A percentile compares a stretch with the other conserved stretches of the same genome.
phyloP scores from a whole-genome alignment of 1,140 invertebrate species.

The Drosophila jambulina region DNA sequence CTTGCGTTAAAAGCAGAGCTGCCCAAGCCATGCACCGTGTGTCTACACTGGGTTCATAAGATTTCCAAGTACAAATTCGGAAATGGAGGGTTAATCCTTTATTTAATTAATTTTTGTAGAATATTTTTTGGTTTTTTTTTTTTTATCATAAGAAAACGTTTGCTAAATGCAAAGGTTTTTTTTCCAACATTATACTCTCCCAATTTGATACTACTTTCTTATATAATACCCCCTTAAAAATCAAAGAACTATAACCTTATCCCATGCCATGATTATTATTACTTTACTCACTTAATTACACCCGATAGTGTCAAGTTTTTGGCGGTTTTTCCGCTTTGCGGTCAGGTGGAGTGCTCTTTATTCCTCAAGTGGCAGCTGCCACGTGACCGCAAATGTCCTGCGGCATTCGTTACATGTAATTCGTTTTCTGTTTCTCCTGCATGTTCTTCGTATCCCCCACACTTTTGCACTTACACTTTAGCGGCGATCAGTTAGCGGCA shows the following conservation, averaged over 20 bases:
- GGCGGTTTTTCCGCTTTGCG: constrained; percentile 34
- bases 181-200: too few relatives aligned
- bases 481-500: constrained; percentile 21
- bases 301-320: constrained; percentile 10
- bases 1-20: neutral
- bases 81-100: neutral
- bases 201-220: neutral
- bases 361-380: constrained; percentile 38
- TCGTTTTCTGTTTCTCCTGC: too few relatives aligned
- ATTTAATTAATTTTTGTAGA: neutral
- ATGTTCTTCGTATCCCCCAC: neutral
- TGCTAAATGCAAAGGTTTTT: too few relatives aligned
- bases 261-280: neutral
- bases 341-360: neutral
- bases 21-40: neutral
- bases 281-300: neutral
- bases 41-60: neutral
- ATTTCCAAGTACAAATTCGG: neutral
- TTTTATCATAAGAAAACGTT: too few relatives aligned
- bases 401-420: constrained; percentile 5
- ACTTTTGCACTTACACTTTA: constrained; percentile 28
- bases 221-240: neutral
- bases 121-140: neutral
- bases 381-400: constrained; percentile 47
- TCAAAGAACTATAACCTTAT: neutral